Evolutionary conservation across 92 coral and sea anemone species (phyloP).

Genomic region (Epizoanthus illoricatus): DNA sequence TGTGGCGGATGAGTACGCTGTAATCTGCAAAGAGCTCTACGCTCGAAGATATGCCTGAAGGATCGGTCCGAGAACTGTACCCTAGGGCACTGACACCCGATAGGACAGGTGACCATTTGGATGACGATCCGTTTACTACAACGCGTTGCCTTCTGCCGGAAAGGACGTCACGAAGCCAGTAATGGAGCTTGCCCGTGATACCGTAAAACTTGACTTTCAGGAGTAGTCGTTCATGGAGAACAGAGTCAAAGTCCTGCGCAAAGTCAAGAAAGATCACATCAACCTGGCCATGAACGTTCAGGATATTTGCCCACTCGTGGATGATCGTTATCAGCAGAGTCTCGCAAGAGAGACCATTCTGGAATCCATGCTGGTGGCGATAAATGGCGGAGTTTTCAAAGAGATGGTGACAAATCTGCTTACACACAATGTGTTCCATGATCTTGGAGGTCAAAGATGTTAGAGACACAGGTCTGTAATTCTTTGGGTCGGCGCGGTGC

Average conservation of each 20-base stretch:
- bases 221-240: slow-evolving; percentile 11
- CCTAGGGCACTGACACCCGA: slow-evolving; percentile 37
- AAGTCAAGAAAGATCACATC: slow-evolving; percentile 32
- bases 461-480: slow-evolving; percentile 25
- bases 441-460: slow-evolving; percentile 11
- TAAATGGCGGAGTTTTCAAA: slow-evolving; percentile 21
- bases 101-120: slow-evolving; percentile 13
- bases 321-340: slow-evolving; percentile 38
- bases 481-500: slow-evolving; percentile 23
- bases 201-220: slow-evolving; percentile 11
- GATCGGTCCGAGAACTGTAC: slow-evolving; percentile 21
- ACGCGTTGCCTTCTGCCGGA: slow-evolving; percentile 20
- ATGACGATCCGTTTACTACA: slow-evolving; percentile 22
- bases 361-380: slow-evolving; percentile 36
- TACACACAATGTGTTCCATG: slow-evolving; percentile 12
- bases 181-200: background rate
- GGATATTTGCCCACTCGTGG: slow-evolving; percentile 35
- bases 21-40: background rate
- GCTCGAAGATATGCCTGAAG: background rate
- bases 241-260: background rate
- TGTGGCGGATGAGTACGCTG: slow-evolving; percentile 5
- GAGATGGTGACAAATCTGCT: slow-evolving; percentile 21
- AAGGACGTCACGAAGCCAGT: slow-evolving; percentile 14
- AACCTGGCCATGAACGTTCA: slow-evolving; percentile 32
- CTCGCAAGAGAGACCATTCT: slow-evolving; percentile 37